Evolutionary conservation across 2,888 invertebrate species (phyloP).

Genomic region (Eristalis arbustorum): DNA sequence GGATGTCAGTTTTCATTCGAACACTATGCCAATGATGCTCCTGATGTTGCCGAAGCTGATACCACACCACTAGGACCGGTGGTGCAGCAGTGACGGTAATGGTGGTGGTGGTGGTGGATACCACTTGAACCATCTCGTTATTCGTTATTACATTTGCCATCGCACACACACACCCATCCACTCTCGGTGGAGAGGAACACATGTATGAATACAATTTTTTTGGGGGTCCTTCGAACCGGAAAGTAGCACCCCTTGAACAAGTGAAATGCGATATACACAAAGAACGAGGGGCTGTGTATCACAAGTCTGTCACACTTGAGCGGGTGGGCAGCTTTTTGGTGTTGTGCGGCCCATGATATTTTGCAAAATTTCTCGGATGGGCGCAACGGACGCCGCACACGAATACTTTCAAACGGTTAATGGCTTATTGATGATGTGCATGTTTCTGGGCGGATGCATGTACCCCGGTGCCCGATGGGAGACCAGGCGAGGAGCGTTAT

Average conservation of each 20-base stretch:
- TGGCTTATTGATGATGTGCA: slow-evolving; percentile 23
- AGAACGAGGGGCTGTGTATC: not conserved
- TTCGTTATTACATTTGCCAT: slow-evolving; percentile 56
- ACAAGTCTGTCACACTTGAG: not conserved
- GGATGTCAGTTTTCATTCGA: slow-evolving; percentile 56
- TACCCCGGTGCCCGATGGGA: too few species aligned
- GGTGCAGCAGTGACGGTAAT: not conserved
- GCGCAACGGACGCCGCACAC: slow-evolving; percentile 1
- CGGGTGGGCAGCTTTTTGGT: slow-evolving; percentile 10
- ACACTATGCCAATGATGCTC: slow-evolving; percentile 24
- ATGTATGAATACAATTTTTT: slow-evolving; percentile 20
- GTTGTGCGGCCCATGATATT: slow-evolving; percentile 17
- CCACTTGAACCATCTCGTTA: slow-evolving; percentile 53
- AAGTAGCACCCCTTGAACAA: slow-evolving; percentile 15
- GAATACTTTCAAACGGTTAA: slow-evolving; percentile 1
- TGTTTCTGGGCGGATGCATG: not conserved
- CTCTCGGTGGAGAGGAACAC: not conserved
- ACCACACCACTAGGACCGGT: not conserved
- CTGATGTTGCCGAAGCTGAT: not conserved
- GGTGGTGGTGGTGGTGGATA: slow-evolving; percentile 8
- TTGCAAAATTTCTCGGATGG: slow-evolving; percentile 18
- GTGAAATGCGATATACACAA: slow-evolving; percentile 13
- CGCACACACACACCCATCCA: not conserved
- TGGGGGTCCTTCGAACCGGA: slow-evolving; percentile 39
- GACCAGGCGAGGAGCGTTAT: not conserved